Evolutionary conservation across 1,140 invertebrate species (phyloP).

Genomic region (Heliconius hewitsoni): DNA sequence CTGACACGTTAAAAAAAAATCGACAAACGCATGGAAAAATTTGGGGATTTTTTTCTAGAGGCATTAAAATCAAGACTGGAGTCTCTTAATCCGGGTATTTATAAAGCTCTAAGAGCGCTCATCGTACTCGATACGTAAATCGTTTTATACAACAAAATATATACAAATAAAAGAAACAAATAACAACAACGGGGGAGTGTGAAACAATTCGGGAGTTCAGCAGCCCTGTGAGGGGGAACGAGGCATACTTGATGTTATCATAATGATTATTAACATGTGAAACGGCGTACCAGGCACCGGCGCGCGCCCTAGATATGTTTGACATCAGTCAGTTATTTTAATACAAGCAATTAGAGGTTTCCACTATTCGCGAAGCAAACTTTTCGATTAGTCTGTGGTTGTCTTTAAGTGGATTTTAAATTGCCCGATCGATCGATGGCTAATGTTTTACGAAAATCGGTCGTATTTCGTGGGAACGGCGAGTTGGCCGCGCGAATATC

Average conservation of each 20-base stretch:
- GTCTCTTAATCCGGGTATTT: too few relatives aligned
- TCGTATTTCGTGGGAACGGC: slow-evolving; percentile 34
- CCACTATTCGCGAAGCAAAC: slow-evolving; percentile 62
- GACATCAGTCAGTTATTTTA: slow-evolving; percentile 79
- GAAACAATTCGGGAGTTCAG: slow-evolving; percentile 21
- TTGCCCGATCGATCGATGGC: slow-evolving; percentile 64
- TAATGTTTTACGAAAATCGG: slow-evolving; percentile 50
- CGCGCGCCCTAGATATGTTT: slow-evolving; percentile 74
- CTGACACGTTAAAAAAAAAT: too few relatives aligned
- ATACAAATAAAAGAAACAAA: slow-evolving; percentile 6
- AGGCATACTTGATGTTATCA: slow-evolving; percentile 77
- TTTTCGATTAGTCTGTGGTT: slow-evolving; percentile 77
- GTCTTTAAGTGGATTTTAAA: slow-evolving; percentile 78
- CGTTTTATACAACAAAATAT: not conserved
- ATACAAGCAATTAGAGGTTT: slow-evolving; percentile 77
- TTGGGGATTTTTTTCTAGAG: too few relatives aligned
- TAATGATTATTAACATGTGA: slow-evolving; percentile 80
- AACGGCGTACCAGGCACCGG: slow-evolving; percentile 65
- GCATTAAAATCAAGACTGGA: too few relatives aligned
- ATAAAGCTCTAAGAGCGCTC: not conserved
- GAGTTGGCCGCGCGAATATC: slow-evolving; percentile 15
- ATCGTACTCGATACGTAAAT: not conserved
- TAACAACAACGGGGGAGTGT: not conserved
- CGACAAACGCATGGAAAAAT: too few relatives aligned
- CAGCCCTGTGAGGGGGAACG: slow-evolving; percentile 51